A percentile compares a stretch with the other conserved stretches of the same genome.
Conservation (phyloP, 1,140 invertebrate genomes). For the Papilio polytes region DNA sequence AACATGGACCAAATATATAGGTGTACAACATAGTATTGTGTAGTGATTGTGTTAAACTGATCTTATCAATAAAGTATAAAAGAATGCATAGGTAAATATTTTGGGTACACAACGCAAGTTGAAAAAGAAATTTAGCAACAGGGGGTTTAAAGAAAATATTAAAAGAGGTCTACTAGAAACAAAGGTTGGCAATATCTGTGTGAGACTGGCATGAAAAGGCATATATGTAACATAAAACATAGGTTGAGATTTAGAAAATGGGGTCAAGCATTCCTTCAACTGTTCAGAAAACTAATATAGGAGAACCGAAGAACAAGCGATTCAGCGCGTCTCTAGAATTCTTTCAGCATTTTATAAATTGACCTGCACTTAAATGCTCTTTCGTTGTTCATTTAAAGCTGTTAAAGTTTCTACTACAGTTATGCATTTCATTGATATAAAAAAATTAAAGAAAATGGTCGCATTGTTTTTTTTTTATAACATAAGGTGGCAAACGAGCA, state of each 20-base stretch:
- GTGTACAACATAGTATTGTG: too few relatives aligned
- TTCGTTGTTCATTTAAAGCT: neutral
- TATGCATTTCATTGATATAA: neutral
- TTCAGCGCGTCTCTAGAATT: neutral
- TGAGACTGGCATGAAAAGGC: neutral
- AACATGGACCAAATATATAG: too few relatives aligned
- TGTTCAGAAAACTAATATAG: slow-evolving; percentile 1
- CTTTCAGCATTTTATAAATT: slow-evolving; percentile 11
- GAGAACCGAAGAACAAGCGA: neutral
- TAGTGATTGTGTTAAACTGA: too few relatives aligned
- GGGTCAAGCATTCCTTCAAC: slow-evolving; percentile 10
- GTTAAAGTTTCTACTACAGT: neutral
- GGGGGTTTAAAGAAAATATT: too few relatives aligned
- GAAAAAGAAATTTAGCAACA: too few relatives aligned
- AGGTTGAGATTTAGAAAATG: neutral
- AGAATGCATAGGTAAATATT: too few relatives aligned
- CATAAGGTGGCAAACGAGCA: too few relatives aligned
- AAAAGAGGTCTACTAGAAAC: neutral
- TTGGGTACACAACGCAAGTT: too few relatives aligned
- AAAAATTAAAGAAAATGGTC: too few relatives aligned
- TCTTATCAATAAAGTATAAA: too few relatives aligned
- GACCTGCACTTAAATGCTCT: neutral
- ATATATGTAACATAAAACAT: neutral
- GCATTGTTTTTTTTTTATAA: too few relatives aligned
- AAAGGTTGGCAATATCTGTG: neutral